Percentiles rank a stretch among this genome's conserved stretches.
Conservation (phyloP, 2,888 invertebrate species). For the Biston betularia region DNA sequence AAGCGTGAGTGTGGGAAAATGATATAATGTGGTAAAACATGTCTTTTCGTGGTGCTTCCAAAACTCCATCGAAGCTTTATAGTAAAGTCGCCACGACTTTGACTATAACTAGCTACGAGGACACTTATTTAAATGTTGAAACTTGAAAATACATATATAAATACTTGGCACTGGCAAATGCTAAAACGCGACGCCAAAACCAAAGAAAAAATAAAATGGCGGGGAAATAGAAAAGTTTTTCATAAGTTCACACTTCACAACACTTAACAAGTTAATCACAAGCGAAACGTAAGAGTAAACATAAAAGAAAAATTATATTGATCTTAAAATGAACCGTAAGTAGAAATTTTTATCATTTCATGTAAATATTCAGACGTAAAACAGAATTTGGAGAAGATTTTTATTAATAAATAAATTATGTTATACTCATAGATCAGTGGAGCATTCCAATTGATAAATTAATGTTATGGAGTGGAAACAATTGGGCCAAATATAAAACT, state of each 20-base stretch:
- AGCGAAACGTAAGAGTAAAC: not conserved
- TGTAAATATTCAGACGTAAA: not conserved
- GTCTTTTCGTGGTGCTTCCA: no score
- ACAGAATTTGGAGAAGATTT: not conserved
- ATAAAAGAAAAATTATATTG: not conserved
- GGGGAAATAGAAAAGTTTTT: not conserved
- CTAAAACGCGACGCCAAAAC: no score
- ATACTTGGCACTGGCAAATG: no score
- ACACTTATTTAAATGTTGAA: no score
- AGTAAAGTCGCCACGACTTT: no score
- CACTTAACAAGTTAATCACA: no score
- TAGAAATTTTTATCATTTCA: not conserved
- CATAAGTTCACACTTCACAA: not conserved
- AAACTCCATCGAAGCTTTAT: no score
- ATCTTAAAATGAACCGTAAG: not conserved
- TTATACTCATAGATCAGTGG: slow-evolving; percentile 49
- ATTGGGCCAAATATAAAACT: slow-evolving; percentile 63
- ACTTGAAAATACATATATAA: no score
- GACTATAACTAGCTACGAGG: no score
- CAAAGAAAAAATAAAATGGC: no score
- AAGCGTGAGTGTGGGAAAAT: no score
- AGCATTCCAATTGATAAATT: slow-evolving; percentile 64
- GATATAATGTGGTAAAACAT: no score
- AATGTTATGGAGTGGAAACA: slow-evolving; percentile 64
- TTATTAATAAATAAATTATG: not conserved